Conservation (phyloP, 2,888 invertebrate species). For the Caenorhabditis afra region DNA sequence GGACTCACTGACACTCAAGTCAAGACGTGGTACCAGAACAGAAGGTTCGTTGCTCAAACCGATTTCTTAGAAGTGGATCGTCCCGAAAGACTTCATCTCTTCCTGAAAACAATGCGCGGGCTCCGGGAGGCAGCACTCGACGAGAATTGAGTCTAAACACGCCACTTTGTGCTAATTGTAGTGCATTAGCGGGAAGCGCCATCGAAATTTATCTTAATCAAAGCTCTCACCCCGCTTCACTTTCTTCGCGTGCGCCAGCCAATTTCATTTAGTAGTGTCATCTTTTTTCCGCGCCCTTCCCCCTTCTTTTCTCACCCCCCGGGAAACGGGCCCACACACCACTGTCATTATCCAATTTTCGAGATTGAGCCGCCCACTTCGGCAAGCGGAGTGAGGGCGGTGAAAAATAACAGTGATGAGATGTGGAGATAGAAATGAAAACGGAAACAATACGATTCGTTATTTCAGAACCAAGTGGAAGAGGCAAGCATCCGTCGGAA, state of each 20-base stretch:
- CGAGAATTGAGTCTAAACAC: constrained; percentile 64
- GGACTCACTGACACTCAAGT: constrained; percentile 98
- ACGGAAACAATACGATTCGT: not conserved
- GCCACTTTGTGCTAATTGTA: constrained; percentile 67
- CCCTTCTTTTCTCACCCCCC: constrained; percentile 10
- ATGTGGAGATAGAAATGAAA: constrained; percentile 21
- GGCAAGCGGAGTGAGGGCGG: constrained; percentile 14
- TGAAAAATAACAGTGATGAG: not conserved
- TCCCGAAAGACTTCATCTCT: not conserved
- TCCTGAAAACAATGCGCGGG: constrained; percentile 40
- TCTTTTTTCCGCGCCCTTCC: constrained; percentile 55
- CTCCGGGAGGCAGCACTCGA: constrained; percentile 28
- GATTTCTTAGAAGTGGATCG: too few relatives aligned
- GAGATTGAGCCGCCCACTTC: constrained; percentile 48
- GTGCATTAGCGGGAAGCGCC: constrained; percentile 60
- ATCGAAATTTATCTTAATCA: constrained; percentile 68
- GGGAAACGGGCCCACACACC: constrained; percentile 35
- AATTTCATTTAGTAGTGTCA: constrained; percentile 60
- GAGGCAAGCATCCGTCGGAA: constrained; percentile 95
- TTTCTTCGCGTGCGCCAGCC: constrained; percentile 55
- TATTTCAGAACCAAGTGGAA: constrained; percentile 96
- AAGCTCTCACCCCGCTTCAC: constrained; percentile 55
- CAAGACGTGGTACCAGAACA: constrained; percentile 99
- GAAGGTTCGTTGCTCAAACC: constrained; percentile 84
- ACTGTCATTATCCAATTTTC: constrained; percentile 59